These are phyloP conservation scores for Plecturocebus donacophilus DNA, from an alignment of 2,113 vertebrate species.

Conservation along the genomic window DNA sequence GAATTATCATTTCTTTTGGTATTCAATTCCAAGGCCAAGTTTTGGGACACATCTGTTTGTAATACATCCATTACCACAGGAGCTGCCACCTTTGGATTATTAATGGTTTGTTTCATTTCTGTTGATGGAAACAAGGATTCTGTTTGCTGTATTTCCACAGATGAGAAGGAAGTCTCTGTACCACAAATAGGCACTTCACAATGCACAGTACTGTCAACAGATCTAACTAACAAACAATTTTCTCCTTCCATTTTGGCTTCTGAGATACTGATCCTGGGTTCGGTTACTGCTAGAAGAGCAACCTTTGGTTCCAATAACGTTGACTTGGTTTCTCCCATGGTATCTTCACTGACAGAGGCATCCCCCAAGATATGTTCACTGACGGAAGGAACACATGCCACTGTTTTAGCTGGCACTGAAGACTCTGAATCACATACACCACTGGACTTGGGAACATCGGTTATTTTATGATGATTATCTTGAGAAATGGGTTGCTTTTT, in stretches of 20 bases:
- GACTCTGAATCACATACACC: slow-evolving; percentile 50
- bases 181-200: slow-evolving; percentile 32
- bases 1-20: slow-evolving; percentile 59
- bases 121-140: not conserved
- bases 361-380: slow-evolving; percentile 46
- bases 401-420: slow-evolving; percentile 48
- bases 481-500: slow-evolving; percentile 87
- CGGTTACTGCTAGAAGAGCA: not conserved
- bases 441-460: slow-evolving; percentile 41
- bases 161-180: slow-evolving; percentile 24
- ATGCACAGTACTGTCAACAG: not conserved
- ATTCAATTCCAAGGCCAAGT: slow-evolving; percentile 43
- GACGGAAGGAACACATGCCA: slow-evolving; percentile 40
- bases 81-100: not conserved
- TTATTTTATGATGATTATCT: slow-evolving; percentile 45
- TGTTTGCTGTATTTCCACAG: slow-evolving; percentile 25
- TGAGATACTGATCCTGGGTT: slow-evolving; percentile 36
- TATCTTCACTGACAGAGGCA: slow-evolving; percentile 36
- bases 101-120: slow-evolving; percentile 22
- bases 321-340: slow-evolving; percentile 42
- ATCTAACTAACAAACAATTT: slow-evolving; percentile 46
- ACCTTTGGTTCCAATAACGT: slow-evolving; percentile 31
- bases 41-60: slow-evolving; percentile 60
- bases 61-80: slow-evolving; percentile 15
- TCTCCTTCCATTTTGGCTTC: slow-evolving; percentile 55